Evolutionary conservation across 2,888 invertebrate species (phyloP).

Genomic region (Andrena trimmerana): DNA sequence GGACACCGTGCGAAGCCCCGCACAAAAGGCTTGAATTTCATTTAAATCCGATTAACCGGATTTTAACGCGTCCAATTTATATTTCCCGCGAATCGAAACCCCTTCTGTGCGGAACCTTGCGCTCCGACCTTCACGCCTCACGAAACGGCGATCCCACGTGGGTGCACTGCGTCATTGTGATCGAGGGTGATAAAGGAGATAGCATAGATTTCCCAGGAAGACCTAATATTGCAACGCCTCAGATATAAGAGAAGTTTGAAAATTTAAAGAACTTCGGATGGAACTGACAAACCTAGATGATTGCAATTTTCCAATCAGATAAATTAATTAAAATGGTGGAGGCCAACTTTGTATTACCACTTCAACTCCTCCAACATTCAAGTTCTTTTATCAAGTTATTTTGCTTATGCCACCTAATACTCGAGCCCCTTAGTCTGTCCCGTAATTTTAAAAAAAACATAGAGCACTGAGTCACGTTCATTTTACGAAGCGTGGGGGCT

Average conservation of each 20-base stretch:
- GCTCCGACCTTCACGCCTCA: slow-evolving; percentile 22
- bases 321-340: too few relatives aligned
- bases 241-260: too few relatives aligned
- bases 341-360: too few relatives aligned
- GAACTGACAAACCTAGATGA: too few relatives aligned
- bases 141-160: not conserved
- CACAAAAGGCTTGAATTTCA: slow-evolving; percentile 45
- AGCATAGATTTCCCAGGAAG: too few relatives aligned
- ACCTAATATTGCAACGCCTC: too few relatives aligned
- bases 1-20: slow-evolving; percentile 35
- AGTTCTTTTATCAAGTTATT: too few relatives aligned
- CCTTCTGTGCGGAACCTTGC: slow-evolving; percentile 23
- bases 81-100: slow-evolving; percentile 36
- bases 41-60: slow-evolving; percentile 55
- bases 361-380: too few relatives aligned
- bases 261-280: too few relatives aligned
- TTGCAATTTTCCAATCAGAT: too few relatives aligned
- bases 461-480: slow-evolving; percentile 6
- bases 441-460: not conserved
- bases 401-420: too few relatives aligned
- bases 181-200: not conserved
- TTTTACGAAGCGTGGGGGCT: slow-evolving; percentile 28
- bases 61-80: slow-evolving; percentile 39
- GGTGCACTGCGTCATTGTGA: not conserved
- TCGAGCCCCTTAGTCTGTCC: too few relatives aligned